Evolutionary conservation across 2,888 invertebrate genomes (phyloP).

Genomic region (Limnephilus auricula): DNA sequence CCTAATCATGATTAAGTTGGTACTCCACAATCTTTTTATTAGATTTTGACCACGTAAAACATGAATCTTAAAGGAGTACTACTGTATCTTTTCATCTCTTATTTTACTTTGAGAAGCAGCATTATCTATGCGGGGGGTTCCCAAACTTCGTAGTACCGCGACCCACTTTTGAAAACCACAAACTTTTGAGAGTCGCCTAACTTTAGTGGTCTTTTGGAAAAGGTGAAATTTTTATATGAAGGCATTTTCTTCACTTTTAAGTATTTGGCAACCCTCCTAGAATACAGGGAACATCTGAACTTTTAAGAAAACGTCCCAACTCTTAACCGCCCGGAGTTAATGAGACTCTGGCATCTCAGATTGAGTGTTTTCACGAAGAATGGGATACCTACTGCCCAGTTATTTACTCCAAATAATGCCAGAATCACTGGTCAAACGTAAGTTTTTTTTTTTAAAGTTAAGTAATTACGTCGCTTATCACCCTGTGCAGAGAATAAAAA

Average conservation of each 20-base stretch:
- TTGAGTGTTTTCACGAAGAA: no score
- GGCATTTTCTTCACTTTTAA: background rate
- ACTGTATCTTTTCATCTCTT: background rate
- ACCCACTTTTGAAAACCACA: background rate
- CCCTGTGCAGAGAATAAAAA: no score
- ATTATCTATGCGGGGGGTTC: background rate
- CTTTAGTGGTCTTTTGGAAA: background rate
- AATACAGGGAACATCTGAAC: no score
- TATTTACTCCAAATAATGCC: no score
- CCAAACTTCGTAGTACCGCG: background rate
- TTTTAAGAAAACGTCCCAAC: no score
- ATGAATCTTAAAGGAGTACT: background rate
- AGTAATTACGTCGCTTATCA: no score
- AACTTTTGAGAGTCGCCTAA: background rate
- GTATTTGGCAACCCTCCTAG: background rate
- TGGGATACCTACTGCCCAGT: no score
- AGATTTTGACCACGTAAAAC: background rate
- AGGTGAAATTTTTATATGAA: background rate
- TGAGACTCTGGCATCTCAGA: no score
- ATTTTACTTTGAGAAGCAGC: background rate
- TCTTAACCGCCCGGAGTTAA: no score
- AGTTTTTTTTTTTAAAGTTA: no score
- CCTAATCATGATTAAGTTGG: background rate
- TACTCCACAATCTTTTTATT: background rate
- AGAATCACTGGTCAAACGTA: no score